Base-by-base conservation (phyloP, 2,797 vertebrate genomes). In the Poeciliopsis turneri region DNA sequence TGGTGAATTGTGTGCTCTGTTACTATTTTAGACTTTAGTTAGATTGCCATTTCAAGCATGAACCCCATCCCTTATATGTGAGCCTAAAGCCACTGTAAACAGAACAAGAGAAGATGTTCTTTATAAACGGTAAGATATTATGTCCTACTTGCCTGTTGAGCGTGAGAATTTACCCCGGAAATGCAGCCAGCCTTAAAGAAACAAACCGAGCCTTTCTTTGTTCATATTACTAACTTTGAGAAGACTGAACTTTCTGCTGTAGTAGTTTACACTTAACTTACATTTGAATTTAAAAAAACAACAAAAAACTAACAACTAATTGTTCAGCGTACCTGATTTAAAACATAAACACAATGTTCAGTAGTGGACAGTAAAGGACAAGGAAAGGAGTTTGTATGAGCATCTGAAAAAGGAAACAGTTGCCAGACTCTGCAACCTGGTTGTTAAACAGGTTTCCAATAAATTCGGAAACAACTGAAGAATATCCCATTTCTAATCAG, bases 71-170 rank as follows among this genome's bases (percentile, higher is more conserved):
- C 80, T 79, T 49, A 75, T 66, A 78, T 85, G 43, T 3, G 43
- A 87, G 90, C 90, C 92, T 86, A 73, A 25, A 93, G 92, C 87
- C 84, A 87, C 84, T 87, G 89, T 90, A 90, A 90, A 71, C 78
- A 77, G 74, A 92, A 91, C 81, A 86, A 86, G 86, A 80, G 90
- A 92, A 92, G 82, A 92, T 92, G 90, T 92, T 88, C 89, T 88
- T 91, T 91, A 88, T 91, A 93, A 93, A 93, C 89, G 84, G 81
- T 82, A 85, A 87, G 5, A 75, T 88, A 85, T 89, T 88, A 90
- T 89, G 92, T 91, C 90, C 90, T 83, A 89, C 71, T 93, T 91
- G 88, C 87, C 85, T 91, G 83, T 91, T 90, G 83, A 92, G 88
- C 91, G 82, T 87, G 86, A 85, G 86, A 81, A 84, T 89, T 83